A percentile compares a stretch with the other conserved stretches of the same genome.
phyloP scores from a whole-genome alignment of 2,797 vertebrate species.

The Bryconaethiops microstoma region DNA sequence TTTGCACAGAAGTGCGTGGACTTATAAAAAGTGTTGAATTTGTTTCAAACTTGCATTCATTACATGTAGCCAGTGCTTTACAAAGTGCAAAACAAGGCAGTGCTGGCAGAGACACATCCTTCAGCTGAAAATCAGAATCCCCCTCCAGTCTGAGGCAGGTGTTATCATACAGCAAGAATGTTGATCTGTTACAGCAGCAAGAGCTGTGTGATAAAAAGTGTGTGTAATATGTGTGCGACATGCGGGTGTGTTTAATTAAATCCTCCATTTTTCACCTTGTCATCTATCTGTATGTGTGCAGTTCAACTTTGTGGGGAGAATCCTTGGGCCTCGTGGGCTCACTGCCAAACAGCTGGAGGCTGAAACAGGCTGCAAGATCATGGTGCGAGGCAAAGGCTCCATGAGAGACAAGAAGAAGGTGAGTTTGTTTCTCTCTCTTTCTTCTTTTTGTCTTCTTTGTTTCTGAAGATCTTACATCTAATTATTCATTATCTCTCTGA shows the following conservation, averaged over 20 bases:
- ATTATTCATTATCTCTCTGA: conserved; percentile 54
- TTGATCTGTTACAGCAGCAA: neutral
- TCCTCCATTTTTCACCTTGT: conserved; percentile 14
- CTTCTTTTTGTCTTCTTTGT: neutral
- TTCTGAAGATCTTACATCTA: neutral
- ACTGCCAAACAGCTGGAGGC: conserved; percentile 98
- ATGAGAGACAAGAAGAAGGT: conserved; percentile 99
- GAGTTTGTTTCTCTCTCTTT: conserved; percentile 24
- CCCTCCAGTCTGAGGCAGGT: neutral
- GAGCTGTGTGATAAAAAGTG: conserved; percentile 10
- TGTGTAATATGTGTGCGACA: conserved; percentile 29
- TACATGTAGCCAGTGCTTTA: neutral
- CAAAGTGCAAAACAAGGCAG: neutral
- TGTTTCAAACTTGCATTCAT: neutral
- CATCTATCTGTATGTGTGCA: conserved; percentile 57
- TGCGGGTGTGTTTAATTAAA: conserved; percentile 39
- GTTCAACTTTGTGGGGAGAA: conserved; percentile 99
- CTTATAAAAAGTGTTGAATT: neutral
- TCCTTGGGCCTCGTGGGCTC: conserved; percentile 96
- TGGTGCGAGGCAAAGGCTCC: conserved; percentile 98
- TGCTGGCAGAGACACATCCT: conserved; percentile 3
- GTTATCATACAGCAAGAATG: neutral
- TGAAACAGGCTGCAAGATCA: conserved; percentile 99
- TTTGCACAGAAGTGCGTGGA: neutral
- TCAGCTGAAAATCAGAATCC: neutral